phyloP scores from a whole-genome alignment of 2,888 invertebrate genomes.

The Petrophora chlorosata region DNA sequence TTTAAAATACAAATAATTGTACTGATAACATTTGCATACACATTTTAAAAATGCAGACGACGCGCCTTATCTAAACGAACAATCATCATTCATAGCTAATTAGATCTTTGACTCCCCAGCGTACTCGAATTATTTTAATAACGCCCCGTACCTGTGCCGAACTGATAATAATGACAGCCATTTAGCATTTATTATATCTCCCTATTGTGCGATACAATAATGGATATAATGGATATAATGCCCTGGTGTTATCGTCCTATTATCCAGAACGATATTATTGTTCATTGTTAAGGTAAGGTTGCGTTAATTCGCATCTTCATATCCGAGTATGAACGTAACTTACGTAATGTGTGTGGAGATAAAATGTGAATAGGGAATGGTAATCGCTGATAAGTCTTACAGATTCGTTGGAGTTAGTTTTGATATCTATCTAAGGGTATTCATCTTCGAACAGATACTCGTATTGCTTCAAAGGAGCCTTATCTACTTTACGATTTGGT shows the following conservation, averaged over 20 bases:
- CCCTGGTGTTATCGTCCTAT: conserved; percentile 32
- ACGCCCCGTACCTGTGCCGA: conserved; percentile 28
- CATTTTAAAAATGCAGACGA: too few species aligned
- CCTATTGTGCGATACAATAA: conserved; percentile 38
- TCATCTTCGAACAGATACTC: too few species aligned
- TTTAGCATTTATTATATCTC: conserved; percentile 39
- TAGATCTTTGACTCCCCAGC: conserved; percentile 8
- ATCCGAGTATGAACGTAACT: conserved; percentile 26
- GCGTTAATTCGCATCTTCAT: conserved; percentile 30
- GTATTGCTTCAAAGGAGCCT: too few species aligned
- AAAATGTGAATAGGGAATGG: conserved; percentile 3
- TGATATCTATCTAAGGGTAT: too few species aligned
- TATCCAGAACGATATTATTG: conserved; percentile 31
- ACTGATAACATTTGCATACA: too few species aligned
- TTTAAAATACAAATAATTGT: too few species aligned
- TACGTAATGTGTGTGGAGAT: conserved; percentile 6
- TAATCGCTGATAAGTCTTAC: not conserved
- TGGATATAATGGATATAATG: conserved; percentile 33
- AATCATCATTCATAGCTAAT: conserved; percentile 6
- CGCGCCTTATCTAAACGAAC: too few species aligned
- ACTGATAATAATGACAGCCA: conserved; percentile 36
- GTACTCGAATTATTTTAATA: conserved; percentile 29
- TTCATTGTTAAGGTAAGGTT: conserved; percentile 31
- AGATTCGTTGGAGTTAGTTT: too few species aligned
- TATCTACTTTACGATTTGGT: too few species aligned